Evolutionary conservation across 2,888 invertebrate species (phyloP).

Genomic region (Caenorhabditis wallacei): DNA sequence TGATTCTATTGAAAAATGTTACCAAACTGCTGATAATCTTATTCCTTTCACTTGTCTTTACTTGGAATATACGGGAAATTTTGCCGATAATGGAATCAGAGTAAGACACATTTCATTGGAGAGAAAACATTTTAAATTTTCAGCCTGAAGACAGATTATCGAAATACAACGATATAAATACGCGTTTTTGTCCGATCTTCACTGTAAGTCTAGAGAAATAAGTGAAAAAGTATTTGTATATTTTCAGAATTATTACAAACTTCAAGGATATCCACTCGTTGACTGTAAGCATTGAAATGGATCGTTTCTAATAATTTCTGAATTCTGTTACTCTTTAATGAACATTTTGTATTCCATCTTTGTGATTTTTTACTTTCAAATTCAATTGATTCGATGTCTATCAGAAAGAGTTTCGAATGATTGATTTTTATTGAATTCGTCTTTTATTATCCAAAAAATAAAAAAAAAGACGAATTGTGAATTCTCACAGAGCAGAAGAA

Average conservation of each 20-base stretch:
- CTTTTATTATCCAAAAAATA: no score
- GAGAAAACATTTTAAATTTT: neutral
- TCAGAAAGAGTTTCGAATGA: no score
- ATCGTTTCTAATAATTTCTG: no score
- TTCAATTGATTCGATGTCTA: no score
- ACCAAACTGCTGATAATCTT: neutral
- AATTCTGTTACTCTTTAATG: no score
- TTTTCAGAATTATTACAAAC: slow-evolving; percentile 15
- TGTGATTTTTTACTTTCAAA: neutral
- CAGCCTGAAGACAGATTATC: neutral
- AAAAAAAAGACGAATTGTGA: neutral
- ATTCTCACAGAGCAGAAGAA: neutral
- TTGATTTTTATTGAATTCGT: no score
- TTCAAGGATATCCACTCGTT: neutral
- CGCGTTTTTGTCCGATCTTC: slow-evolving; percentile 16
- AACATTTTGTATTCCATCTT: neutral
- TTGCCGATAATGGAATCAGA: neutral
- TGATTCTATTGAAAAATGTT: neutral
- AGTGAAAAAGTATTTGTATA: neutral
- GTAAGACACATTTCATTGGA: neutral
- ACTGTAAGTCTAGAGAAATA: slow-evolving; percentile 4
- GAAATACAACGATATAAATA: neutral
- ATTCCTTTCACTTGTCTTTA: neutral
- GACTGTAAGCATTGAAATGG: neutral
- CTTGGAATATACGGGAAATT: neutral